Evolutionary conservation across 2,888 invertebrate species (phyloP), one percentile per base, ranked within the genome.

Genomic region (Anticlea derivata): DNA sequence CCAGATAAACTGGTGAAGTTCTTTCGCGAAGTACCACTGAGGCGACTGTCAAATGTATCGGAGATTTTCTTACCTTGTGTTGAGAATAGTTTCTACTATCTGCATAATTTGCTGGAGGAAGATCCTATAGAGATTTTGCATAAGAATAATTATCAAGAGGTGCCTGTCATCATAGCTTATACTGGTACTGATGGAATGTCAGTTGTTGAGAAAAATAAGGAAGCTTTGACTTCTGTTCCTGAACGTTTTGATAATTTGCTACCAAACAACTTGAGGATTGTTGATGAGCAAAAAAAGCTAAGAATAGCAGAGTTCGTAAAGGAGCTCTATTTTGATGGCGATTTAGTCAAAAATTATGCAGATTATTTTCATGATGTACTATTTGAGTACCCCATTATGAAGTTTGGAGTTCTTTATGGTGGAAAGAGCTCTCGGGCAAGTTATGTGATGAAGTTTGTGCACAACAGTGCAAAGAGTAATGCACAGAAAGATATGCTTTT

Each of bases 281-380:
- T 69, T 0, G 66, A 63, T 46, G 59, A 73, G 6, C 50, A 58
- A 0, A 60, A 64, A 0, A 78, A 66, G 51, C 34, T 66, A 0
- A 78, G 65, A 58, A 59, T 89, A 5, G 78, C 72, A 0, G 68
- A 73, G 35, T 54, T 81, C n/a, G 74, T 84, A 0, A 84, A 80
- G 55, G 71, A 78, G 1, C 81, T 80, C 60, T 90, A 89, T 53
- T 81, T 88, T 54, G 70, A 67, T 5, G 55, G 60, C 1, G 61
- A 67, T 12, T 12, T 63, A 0, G 30, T 65, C 0, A 62, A 76
- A 33, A 75, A 65, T 10, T 86, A 79, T 29, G 61, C 72, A 1
- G 72, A 79, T 44, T 87, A 83, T 45, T 66, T 82, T 0, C 78
- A 83, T 57, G 88, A 89, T 52, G 61, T 86, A 12, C 69, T 78